phyloP scores from a whole-genome alignment of 1,140 invertebrate species.

The Drosophila lacteicornis region DNA sequence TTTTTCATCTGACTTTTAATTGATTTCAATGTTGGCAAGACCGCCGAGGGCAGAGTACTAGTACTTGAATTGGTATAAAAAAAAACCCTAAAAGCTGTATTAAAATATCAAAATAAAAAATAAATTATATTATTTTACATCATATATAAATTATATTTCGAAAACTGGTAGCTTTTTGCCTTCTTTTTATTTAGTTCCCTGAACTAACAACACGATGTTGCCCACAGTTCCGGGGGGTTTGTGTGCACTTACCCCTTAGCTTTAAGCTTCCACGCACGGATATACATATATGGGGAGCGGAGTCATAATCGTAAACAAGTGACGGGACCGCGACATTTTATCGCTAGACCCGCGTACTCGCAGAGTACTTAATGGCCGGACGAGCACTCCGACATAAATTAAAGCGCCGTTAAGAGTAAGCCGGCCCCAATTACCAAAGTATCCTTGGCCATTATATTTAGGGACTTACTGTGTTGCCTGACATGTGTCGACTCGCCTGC shows the following conservation, averaged over 20 bases:
- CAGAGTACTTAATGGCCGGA: conserved; percentile 27
- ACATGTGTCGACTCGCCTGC: no score
- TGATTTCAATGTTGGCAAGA: conserved; percentile 14
- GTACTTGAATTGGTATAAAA: conserved; percentile 2
- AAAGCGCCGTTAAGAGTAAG: conserved; percentile 78
- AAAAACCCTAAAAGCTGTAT: neutral
- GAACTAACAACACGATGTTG: neutral
- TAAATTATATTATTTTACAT: no score
- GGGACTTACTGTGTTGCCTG: conserved; percentile 63
- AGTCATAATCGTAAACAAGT: conserved; percentile 76
- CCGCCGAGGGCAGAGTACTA: neutral
- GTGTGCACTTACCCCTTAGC: conserved; percentile 48
- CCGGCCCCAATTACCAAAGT: conserved; percentile 79
- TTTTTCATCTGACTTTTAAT: conserved; percentile 27
- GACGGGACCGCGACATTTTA: conserved; percentile 76
- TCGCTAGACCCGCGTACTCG: conserved; percentile 35
- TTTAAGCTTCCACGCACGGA: conserved; percentile 41
- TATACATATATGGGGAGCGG: conserved; percentile 26
- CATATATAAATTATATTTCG: no score
- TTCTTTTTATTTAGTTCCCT: conserved; percentile 2
- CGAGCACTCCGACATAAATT: conserved; percentile 72
- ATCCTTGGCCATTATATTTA: conserved; percentile 74
- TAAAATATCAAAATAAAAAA: neutral
- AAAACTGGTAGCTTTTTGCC: no score
- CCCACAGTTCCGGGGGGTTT: conserved; percentile 13